Evolutionary conservation across 1,140 invertebrate genomes (phyloP).

Genomic region (Ceratina calcarata): DNA sequence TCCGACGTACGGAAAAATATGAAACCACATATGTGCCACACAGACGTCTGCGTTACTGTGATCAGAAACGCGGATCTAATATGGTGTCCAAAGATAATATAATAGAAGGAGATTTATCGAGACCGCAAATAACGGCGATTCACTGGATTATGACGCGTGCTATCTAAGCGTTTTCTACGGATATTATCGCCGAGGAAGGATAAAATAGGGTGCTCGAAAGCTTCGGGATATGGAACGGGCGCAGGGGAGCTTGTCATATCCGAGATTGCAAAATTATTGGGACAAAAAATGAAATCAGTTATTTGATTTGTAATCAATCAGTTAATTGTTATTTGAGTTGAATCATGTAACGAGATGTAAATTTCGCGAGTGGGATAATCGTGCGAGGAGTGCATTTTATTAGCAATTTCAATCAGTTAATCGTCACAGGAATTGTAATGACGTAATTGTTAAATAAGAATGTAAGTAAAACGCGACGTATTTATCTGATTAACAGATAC

Average conservation of each 20-base stretch:
- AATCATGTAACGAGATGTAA: too few species aligned
- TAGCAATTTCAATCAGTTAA: not conserved
- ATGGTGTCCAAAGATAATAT: not conserved
- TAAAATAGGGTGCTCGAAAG: not conserved
- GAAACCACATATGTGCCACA: not conserved
- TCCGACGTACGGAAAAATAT: too few species aligned
- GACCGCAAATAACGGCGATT: conserved; percentile 8
- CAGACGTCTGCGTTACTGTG: too few species aligned
- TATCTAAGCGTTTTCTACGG: not conserved
- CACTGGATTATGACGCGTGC: conserved; percentile 1
- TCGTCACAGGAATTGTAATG: not conserved
- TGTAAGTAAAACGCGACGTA: too few species aligned
- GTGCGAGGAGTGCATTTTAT: not conserved
- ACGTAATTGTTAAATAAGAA: not conserved
- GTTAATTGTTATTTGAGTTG: too few species aligned
- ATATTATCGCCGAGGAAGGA: not conserved
- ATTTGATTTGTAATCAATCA: too few species aligned
- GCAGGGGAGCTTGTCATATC: too few species aligned
- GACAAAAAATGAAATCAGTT: too few species aligned
- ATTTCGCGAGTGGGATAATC: not conserved
- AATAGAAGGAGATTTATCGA: conserved; percentile 11
- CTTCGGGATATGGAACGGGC: not conserved
- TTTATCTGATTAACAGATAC: not conserved
- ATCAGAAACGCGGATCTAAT: not conserved
- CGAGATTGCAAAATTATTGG: not conserved